Percentiles rank a stretch among this genome's conserved stretches.
Evolutionary conservation across 1,140 invertebrate genomes (phyloP).

Genomic region (Atopsyche davidsoni): DNA sequence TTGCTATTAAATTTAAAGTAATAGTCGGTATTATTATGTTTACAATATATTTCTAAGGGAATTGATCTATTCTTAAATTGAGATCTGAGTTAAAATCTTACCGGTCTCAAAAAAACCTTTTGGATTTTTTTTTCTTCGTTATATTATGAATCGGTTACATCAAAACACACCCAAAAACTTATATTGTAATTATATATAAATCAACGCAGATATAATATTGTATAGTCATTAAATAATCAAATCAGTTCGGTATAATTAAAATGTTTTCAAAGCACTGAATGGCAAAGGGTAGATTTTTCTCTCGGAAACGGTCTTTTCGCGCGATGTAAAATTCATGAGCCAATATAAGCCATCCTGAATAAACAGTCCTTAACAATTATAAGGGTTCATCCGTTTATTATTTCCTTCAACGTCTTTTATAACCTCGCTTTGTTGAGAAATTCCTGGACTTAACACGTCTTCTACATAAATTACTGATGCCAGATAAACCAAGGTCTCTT

Average conservation of each 20-base stretch:
- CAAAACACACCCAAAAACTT: neutral
- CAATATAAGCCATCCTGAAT: slow-evolving; percentile 16
- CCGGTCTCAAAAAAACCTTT: neutral
- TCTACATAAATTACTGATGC: no score
- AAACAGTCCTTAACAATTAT: slow-evolving; percentile 17
- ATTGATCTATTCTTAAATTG: no score
- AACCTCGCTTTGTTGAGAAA: no score
- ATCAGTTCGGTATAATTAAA: no score
- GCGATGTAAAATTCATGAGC: slow-evolving; percentile 17
- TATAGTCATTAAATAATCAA: no score
- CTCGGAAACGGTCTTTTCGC: neutral
- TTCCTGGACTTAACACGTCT: slow-evolving; percentile 3
- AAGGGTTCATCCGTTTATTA: slow-evolving; percentile 26
- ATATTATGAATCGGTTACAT: slow-evolving; percentile 1
- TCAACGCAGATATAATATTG: no score
- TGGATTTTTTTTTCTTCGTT: slow-evolving; percentile 5
- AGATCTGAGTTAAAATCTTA: no score
- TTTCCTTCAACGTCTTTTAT: slow-evolving; percentile 6
- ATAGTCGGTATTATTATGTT: no score
- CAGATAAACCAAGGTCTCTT: no score
- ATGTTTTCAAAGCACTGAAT: neutral
- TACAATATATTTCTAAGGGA: no score
- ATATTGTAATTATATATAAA: no score
- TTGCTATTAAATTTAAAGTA: no score
- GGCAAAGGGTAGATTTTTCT: neutral